Evolutionary conservation across 2,797 vertebrate species (phyloP).

Genomic region (Phataginus tetradactyla): DNA sequence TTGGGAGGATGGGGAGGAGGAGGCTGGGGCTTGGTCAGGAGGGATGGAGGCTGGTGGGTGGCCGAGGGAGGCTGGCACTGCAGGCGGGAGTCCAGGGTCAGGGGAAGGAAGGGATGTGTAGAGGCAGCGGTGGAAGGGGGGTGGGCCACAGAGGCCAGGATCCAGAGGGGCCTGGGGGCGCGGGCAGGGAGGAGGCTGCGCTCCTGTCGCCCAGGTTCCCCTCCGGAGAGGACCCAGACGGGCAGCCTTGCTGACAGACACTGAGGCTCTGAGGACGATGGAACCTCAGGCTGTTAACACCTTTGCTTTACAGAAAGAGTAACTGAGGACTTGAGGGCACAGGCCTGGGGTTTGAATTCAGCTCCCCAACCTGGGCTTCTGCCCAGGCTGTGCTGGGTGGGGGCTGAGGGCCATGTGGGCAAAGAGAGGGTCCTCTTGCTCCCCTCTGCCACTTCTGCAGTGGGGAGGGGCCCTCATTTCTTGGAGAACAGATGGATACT

Average conservation of each 20-base stretch:
- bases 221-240: not conserved
- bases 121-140: not conserved
- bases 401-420: not conserved
- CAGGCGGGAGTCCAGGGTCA: accelerated
- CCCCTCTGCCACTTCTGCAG: accelerated
- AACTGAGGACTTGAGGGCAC: not conserved
- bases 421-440: not conserved
- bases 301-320: not conserved
- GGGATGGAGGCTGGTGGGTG: accelerated
- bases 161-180: not conserved
- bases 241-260: not conserved
- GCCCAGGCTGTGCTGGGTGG: not conserved
- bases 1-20: not conserved
- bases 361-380: not conserved
- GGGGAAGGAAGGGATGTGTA: not conserved
- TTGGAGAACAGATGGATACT: not conserved
- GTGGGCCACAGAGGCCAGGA: not conserved
- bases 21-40: not conserved
- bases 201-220: not conserved
- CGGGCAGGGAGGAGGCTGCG: not conserved
- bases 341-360: not conserved
- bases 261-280: not conserved
- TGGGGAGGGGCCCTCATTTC: not conserved
- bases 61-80: not conserved
- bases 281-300: not conserved